Evolutionary conservation across 2,888 invertebrate genomes (phyloP), one percentile per base, ranked within the genome.

Genomic region (Dioctria rufipes): DNA sequence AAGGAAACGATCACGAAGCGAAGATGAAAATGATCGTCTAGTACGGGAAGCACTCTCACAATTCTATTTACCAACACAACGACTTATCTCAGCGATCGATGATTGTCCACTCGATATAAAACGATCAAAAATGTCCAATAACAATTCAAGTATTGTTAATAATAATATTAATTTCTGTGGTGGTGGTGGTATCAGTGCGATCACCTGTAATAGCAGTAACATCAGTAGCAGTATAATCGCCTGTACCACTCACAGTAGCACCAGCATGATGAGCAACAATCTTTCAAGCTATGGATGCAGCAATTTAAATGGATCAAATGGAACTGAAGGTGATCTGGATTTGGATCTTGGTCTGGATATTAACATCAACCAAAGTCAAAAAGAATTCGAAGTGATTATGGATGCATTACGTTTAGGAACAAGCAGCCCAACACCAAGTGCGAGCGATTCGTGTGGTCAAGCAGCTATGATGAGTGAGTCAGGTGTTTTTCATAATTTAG

Each of bases 41-140:
- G 92, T 93, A 65, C 92, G 93, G 84, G 93, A 93, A 85, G 93
- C 94, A 4, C 90, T 94, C 81, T 93, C 93, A 81, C 93, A 94
- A 85, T 93, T 93, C 86, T 94, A 93, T 86, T 92, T 93, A 82
- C 93, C 93, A 9, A 93, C 93, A 2, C 93, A 93, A 43, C 90
- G 93, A 80, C 90, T 93, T 86, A 90, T 94, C 81, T 92, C 93
- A 46, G 92, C 92, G 81, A 92, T 93, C 81, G 93, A 93, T 86
- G 93, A 93, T 83, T 92, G 92, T 82, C 89, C 88, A 0, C 81
- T 89, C 82, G 88, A 85, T 86, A 86, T 82, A 83, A 86, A 84
- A 84, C 83, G 84, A 60, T 13, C 81, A 43, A 82, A 82, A 79
- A 42, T 77, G 46, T 73, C 80, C 37, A 80, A 60, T 69, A 65